Percentiles rank a stretch among this genome's conserved stretches.
phyloP scores from a whole-genome alignment of 2,113 vertebrate genomes.

The Gallinago undulata region DNA sequence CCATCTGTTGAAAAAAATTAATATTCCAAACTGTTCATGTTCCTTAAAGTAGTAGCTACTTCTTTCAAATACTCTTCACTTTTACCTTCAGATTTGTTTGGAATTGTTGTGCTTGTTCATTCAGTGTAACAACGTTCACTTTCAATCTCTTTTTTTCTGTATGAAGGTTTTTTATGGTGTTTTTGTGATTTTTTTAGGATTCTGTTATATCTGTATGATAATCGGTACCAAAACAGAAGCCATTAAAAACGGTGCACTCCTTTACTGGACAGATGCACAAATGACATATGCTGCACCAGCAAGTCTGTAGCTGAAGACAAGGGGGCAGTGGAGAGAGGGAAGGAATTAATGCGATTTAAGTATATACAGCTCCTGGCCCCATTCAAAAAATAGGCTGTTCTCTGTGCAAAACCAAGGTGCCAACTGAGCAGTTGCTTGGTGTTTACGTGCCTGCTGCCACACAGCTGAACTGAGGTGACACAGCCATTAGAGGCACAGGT shows the following conservation, averaged over 20 bases:
- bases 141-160: neutral
- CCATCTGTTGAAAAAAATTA: neutral
- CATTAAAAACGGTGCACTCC: neutral
- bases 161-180: neutral
- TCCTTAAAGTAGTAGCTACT: neutral
- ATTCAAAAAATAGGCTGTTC: neutral
- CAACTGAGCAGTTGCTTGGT: neutral
- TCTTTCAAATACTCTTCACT: neutral
- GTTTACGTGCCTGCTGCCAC: neutral
- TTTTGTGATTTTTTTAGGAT: neutral
- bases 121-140: neutral
- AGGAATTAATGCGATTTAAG: neutral
- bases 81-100: neutral
- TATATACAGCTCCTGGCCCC: neutral
- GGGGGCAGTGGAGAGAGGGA: neutral
- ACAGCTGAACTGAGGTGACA: neutral
- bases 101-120: neutral
- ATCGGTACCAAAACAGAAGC: neutral
- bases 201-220: neutral
- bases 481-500: neutral
- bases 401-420: neutral
- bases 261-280: neutral
- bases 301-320: neutral
- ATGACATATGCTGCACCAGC: accelerated
- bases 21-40: neutral